Evolutionary conservation across 2,888 invertebrate species (phyloP).

Genomic region (Lithodes maja): DNA sequence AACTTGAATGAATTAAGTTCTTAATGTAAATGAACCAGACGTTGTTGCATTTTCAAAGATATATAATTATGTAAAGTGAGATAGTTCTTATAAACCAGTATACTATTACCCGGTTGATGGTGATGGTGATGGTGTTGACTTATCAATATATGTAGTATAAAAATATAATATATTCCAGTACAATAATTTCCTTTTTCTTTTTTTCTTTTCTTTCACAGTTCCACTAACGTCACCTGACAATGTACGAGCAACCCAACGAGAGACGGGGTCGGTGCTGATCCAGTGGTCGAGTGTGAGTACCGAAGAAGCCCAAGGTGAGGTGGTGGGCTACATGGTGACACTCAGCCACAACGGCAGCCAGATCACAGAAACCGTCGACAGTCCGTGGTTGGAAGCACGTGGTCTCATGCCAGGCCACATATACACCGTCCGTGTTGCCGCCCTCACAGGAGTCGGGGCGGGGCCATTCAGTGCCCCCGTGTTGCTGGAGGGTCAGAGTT

Average conservation of each 20-base stretch:
- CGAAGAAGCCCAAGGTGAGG: conserved; percentile 47
- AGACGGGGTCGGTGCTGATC: conserved; percentile 54
- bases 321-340: conserved; percentile 77
- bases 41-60: no score
- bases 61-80: no score
- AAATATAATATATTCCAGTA: no score
- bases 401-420: conserved; percentile 88
- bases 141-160: no score
- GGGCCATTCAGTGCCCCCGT: conserved; percentile 24
- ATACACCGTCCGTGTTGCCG: conserved; percentile 87
- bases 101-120: no score
- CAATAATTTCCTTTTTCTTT: not conserved
- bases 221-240: conserved; percentile 54
- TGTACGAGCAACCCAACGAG: conserved; percentile 46
- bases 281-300: conserved; percentile 54
- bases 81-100: no score
- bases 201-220: conserved; percentile 61
- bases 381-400: conserved; percentile 91
- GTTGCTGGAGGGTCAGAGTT: not conserved
- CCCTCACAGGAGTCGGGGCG: conserved; percentile 87
- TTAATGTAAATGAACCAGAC: no score
- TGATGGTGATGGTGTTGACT: no score
- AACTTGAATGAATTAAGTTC: no score
- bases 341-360: conserved; percentile 79
- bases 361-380: conserved; percentile 81